These are phyloP conservation scores for Gymnocephalus cernua DNA, from an alignment of 2,113 vertebrate genomes.

Conservation along the genomic window DNA sequence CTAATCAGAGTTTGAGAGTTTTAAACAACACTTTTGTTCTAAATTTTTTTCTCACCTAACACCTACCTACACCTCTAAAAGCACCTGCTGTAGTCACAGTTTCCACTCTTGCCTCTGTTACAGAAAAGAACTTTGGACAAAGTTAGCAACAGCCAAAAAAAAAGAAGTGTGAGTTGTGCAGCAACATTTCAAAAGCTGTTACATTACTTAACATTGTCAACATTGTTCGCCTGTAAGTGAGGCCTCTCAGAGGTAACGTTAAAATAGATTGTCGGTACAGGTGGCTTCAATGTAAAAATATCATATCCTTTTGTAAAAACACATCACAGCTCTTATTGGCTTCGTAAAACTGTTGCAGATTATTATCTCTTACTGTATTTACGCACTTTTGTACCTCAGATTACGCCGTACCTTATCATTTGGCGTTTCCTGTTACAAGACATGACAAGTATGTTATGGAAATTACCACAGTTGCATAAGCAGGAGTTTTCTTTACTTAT, in stretches of 20 bases:
- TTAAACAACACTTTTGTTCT: background rate
- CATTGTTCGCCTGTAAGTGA: conserved; percentile 2
- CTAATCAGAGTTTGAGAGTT: background rate
- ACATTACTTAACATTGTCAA: background rate
- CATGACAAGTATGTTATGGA: conserved; percentile 12
- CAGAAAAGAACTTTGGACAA: conserved; percentile 27
- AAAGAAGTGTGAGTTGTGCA: too few species aligned
- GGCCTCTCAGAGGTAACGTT: background rate
- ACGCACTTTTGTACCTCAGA: background rate
- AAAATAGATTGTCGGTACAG: background rate
- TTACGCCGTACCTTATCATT: conserved; percentile 17
- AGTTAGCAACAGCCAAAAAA: background rate
- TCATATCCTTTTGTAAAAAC: conserved; percentile 13
- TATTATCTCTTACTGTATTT: conserved; percentile 7
- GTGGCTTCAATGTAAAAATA: background rate
- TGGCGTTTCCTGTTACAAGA: conserved; percentile 54
- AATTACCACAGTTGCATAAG: conserved; percentile 14
- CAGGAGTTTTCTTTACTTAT: background rate
- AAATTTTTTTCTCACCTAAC: background rate
- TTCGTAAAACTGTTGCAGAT: background rate
- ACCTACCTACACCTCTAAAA: conserved; percentile 21
- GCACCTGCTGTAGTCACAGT: background rate
- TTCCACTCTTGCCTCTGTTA: conserved; percentile 15
- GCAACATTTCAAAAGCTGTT: background rate
- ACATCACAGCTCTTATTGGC: background rate